Evolutionary conservation across 2,797 vertebrate genomes (phyloP).

Genomic region (Trachurus trachurus): DNA sequence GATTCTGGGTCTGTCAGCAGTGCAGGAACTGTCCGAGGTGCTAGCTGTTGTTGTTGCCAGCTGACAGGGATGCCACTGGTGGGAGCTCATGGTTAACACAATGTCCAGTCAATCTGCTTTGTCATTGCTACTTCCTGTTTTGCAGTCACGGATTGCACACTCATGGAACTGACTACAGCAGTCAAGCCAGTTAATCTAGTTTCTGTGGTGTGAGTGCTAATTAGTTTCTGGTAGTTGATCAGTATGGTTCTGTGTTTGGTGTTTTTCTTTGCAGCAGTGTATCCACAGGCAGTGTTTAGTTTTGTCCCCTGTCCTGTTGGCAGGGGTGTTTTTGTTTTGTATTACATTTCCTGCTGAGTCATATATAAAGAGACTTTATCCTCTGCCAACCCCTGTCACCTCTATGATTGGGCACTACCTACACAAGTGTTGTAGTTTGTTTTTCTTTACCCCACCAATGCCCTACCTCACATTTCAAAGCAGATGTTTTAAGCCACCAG

Average conservation of each 20-base stretch:
- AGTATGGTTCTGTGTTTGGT: not conserved
- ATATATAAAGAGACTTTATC: slow-evolving; percentile 59
- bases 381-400: slow-evolving; percentile 64
- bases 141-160: slow-evolving; percentile 39
- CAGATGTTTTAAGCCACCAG: slow-evolving; percentile 46
- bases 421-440: slow-evolving; percentile 44
- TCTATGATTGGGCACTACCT: slow-evolving; percentile 46
- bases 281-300: slow-evolving; percentile 17
- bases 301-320: slow-evolving; percentile 31
- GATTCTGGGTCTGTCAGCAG: slow-evolving; percentile 30
- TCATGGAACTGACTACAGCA: slow-evolving; percentile 11
- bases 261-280: slow-evolving; percentile 17
- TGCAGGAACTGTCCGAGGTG: slow-evolving; percentile 56
- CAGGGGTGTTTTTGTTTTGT: slow-evolving; percentile 46
- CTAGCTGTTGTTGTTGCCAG: slow-evolving; percentile 23
- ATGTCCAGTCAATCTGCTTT: slow-evolving; percentile 40
- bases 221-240: slow-evolving; percentile 37
- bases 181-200: slow-evolving; percentile 28
- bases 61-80: slow-evolving; percentile 13
- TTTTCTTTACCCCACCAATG: slow-evolving; percentile 8
- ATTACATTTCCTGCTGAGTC: slow-evolving; percentile 64
- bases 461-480: slow-evolving; percentile 53
- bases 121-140: slow-evolving; percentile 25
- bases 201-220: slow-evolving; percentile 26
- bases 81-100: slow-evolving; percentile 30